Percentiles rank a stretch among this genome's conserved stretches.
phyloP scores from a whole-genome alignment of 1,140 invertebrate genomes.

The Drosophila takahashii region DNA sequence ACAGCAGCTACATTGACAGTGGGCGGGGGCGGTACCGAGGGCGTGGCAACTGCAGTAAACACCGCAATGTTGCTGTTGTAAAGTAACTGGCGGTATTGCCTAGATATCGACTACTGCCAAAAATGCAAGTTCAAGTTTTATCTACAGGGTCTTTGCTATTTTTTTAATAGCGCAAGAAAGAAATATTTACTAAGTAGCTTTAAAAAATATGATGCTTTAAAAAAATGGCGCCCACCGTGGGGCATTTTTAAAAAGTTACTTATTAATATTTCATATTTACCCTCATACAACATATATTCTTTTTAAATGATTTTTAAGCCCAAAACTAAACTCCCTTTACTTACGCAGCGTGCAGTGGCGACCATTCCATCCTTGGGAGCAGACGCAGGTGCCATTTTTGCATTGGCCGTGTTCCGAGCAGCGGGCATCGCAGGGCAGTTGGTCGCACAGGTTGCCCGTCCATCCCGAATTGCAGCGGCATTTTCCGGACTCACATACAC shows the following conservation, averaged over 20 bases:
- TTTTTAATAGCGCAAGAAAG: too few relatives aligned
- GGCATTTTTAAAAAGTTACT: too few relatives aligned
- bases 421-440: slow-evolving; percentile 94
- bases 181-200: too few relatives aligned
- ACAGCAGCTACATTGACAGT: slow-evolving; percentile 45
- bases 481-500: slow-evolving; percentile 94
- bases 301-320: not conserved
- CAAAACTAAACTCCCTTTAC: slow-evolving; percentile 80
- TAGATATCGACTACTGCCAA: slow-evolving; percentile 27
- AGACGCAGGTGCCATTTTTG: slow-evolving; percentile 98
- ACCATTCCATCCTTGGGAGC: slow-evolving; percentile 98
- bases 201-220: too few relatives aligned
- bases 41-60: slow-evolving; percentile 34
- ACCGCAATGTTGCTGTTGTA: slow-evolving; percentile 22
- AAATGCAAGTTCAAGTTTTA: not conserved
- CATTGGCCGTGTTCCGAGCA: slow-evolving; percentile 98
- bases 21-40: not conserved
- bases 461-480: slow-evolving; percentile 96
- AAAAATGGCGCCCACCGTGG: too few relatives aligned
- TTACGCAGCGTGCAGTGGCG: slow-evolving; percentile 97
- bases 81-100: not conserved
- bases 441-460: slow-evolving; percentile 96
- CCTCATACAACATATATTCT: too few relatives aligned
- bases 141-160: too few relatives aligned
- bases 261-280: not conserved